Base-by-base conservation (phyloP, 2,113 vertebrate species). In the Rattus rattus region DNA sequence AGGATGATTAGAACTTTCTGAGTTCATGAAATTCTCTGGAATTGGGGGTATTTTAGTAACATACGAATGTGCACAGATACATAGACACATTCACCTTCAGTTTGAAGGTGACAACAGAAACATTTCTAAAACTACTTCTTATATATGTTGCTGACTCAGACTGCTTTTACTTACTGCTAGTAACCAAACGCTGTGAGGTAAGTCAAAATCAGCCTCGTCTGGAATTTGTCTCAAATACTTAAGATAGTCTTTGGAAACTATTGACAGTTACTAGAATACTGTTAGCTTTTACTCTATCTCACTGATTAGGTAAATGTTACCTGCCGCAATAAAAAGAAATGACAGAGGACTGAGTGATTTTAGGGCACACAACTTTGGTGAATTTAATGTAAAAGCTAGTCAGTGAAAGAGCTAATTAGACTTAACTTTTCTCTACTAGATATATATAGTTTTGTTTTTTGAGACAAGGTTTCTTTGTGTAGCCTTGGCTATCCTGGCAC, bases 21-120 rank as follows among this genome's bases (percentile, higher is more conserved):
- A 95, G 65, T 90, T 94, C 19, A 86, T 80, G 49, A 83, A 88
- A 91, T 96, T 96, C 59, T 95, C 90, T 96, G 95, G 77, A 92
- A 86, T 85, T 89, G 91, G 36, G 96, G 49, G 24, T 90, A 49
- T 83, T 94, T 94, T 56, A 30, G 26, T 75, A 77, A 92, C 16
- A 12, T 16, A 4, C 54, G 13, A 39, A n/a, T 13, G 28, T 26
- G 76, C 43, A 39, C 19, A 14, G 20, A 36, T 22, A 63, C 65
- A 59, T 0, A 43, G 7, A 54, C 36, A 63, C 13, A 94, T 19
- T 72, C 30, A 43, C 22, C 39, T 52, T 88, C 67, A 47, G 10
- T 96, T 95, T 93, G 90, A 92, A 96, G 70, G 65, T 92, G 70
- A 39, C 8, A 94, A 91, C 59, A 59, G 56, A 97, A 91, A 65